These are phyloP conservation scores for Callimorpha dominula DNA, from an alignment of 2,888 invertebrate species.

Conservation along the genomic window DNA sequence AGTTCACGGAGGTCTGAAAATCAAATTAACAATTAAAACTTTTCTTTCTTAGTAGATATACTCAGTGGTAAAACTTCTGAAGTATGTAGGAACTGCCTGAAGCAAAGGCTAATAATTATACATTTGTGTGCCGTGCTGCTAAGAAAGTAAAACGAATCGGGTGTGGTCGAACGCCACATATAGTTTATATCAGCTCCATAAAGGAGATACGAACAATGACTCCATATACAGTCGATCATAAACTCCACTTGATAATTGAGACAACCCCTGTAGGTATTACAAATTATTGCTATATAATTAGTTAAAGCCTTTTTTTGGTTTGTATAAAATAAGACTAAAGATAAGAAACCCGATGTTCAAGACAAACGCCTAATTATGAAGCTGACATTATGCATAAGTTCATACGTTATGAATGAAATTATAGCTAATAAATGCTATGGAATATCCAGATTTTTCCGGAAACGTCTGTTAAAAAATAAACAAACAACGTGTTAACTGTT, in stretches of 20 bases:
- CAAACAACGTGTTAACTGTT: background rate
- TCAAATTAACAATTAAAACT: background rate
- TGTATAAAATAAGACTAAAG: background rate
- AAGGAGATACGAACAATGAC: constrained; percentile 47
- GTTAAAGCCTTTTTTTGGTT: background rate
- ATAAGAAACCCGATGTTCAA: too few species aligned
- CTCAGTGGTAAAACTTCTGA: background rate
- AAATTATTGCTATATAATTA: constrained; percentile 7
- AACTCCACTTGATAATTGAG: constrained; percentile 41
- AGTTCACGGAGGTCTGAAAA: background rate
- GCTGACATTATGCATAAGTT: too few species aligned
- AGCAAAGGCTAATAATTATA: background rate
- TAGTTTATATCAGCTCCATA: constrained; percentile 42
- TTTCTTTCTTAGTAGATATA: background rate
- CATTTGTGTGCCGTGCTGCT: constrained; percentile 39
- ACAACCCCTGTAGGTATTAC: constrained; percentile 32
- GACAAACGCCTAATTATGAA: too few species aligned
- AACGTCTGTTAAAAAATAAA: background rate
- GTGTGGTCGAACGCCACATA: constrained; percentile 39
- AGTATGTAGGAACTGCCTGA: background rate
- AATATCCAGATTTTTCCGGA: background rate
- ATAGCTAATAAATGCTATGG: background rate
- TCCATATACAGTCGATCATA: constrained; percentile 41
- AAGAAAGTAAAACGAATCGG: constrained; percentile 37
- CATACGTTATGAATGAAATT: background rate